These are phyloP conservation scores for Holcopasites calliopsidis DNA, from an alignment of 1,140 invertebrate species.

Conservation along the genomic window DNA sequence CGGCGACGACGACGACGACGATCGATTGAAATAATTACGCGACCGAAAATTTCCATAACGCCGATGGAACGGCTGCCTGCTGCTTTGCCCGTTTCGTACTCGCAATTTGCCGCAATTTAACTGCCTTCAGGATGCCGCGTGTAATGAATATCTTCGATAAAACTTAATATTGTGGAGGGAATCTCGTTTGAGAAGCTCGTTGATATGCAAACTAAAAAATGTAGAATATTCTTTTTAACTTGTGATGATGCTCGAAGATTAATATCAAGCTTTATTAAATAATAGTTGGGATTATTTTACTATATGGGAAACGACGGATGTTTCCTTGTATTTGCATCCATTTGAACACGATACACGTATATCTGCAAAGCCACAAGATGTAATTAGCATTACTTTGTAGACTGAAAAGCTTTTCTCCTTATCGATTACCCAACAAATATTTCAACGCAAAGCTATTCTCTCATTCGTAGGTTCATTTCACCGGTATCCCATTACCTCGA, in stretches of 20 bases:
- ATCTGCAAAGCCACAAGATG: too few species aligned
- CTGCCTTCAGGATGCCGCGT: neutral
- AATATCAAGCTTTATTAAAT: too few species aligned
- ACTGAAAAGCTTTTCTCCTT: too few species aligned
- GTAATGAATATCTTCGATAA: conserved; percentile 9
- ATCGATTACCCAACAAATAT: too few species aligned
- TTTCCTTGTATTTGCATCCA: too few species aligned
- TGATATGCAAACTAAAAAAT: neutral
- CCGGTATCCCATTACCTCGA: neutral
- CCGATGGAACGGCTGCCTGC: neutral
- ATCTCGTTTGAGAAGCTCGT: neutral
- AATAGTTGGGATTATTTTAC: too few species aligned
- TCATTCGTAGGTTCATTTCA: neutral
- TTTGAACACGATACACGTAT: too few species aligned
- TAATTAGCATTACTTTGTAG: too few species aligned
- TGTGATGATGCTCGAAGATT: too few species aligned
- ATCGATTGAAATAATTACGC: conserved; percentile 41
- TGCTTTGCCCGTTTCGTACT: conserved; percentile 2
- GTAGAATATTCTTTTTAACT: too few species aligned
- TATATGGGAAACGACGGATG: too few species aligned
- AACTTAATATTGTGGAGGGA: neutral
- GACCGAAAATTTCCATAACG: conserved; percentile 36
- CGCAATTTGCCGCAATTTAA: conserved; percentile 11
- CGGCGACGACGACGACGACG: neutral
- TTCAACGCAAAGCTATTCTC: too few species aligned